Percentiles rank a stretch among this genome's conserved stretches.
Evolutionary conservation across 2,888 invertebrate genomes (phyloP).

Genomic region (Bedellia somnulentella): DNA sequence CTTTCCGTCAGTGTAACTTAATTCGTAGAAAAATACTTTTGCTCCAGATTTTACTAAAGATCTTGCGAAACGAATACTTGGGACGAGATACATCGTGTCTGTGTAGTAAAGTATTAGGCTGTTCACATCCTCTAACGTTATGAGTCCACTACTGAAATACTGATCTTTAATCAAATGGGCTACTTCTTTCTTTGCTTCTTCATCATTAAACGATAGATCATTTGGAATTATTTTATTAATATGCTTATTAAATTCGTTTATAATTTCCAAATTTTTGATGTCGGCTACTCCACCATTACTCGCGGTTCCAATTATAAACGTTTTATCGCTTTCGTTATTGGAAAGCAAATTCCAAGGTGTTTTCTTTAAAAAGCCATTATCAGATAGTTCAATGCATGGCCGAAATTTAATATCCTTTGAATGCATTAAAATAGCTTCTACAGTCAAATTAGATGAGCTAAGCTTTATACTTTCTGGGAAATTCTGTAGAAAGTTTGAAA

Average conservation of each 20-base stretch:
- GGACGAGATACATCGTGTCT: conserved; percentile 29
- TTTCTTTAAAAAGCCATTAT: conserved; percentile 19
- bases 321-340: conserved; percentile 14
- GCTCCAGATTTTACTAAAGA: conserved; percentile 24
- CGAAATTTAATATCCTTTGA: conserved; percentile 18
- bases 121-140: conserved; percentile 15
- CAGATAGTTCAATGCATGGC: conserved; percentile 23
- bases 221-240: conserved; percentile 21
- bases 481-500: too few species aligned
- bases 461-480: too few species aligned
- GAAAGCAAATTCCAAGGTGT: conserved; percentile 27
- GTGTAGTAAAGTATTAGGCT: conserved; percentile 24
- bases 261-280: conserved; percentile 15
- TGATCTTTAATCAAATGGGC: conserved; percentile 19
- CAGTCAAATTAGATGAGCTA: too few species aligned
- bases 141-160: conserved; percentile 24
- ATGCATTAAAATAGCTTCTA: too few species aligned
- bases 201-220: conserved; percentile 23
- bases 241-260: conserved; percentile 20
- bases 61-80: conserved; percentile 26
- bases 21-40: conserved; percentile 58
- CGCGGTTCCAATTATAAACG: conserved; percentile 31
- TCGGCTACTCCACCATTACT: conserved; percentile 28
- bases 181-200: conserved; percentile 13
- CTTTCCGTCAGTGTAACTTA: too few species aligned